Percentiles rank a stretch among this genome's conserved stretches.
Evolutionary conservation across 2,888 invertebrate genomes (phyloP).

Genomic region (Poecilus cupreus): DNA sequence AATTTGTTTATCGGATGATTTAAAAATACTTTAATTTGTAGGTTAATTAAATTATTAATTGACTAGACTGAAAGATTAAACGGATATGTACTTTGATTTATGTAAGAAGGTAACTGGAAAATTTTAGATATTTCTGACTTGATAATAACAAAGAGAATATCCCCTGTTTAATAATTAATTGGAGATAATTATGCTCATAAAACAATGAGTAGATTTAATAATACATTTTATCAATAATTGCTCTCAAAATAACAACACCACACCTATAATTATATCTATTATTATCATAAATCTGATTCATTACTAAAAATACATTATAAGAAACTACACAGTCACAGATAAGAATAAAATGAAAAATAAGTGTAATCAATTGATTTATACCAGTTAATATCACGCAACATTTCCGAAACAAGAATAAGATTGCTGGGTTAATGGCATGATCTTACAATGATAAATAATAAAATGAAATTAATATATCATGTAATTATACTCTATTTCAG

Average conservation of each 20-base stretch:
- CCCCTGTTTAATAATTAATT: background rate
- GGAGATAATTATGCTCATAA: background rate
- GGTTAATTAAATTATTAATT: constrained; percentile 1
- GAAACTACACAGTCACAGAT: background rate
- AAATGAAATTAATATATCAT: too few species aligned
- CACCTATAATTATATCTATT: constrained; percentile 18
- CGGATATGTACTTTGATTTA: constrained; percentile 8
- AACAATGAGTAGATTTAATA: too few species aligned
- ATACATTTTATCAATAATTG: background rate
- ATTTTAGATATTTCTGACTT: constrained; percentile 1
- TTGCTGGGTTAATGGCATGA: too few species aligned
- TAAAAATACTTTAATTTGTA: background rate
- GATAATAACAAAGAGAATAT: background rate
- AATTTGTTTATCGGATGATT: background rate
- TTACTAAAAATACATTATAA: constrained; percentile 1
- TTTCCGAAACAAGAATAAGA: background rate
- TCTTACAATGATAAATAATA: too few species aligned
- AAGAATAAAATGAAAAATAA: background rate
- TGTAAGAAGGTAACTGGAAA: constrained; percentile 1
- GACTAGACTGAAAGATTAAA: background rate
- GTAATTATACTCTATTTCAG: too few species aligned
- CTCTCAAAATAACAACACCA: constrained; percentile 6
- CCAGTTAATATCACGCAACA: background rate
- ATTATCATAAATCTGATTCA: constrained; percentile 3
- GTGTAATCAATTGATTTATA: background rate